phyloP scores from a whole-genome alignment of 2,888 invertebrate genomes.

The Nephrotoma flavescens region DNA sequence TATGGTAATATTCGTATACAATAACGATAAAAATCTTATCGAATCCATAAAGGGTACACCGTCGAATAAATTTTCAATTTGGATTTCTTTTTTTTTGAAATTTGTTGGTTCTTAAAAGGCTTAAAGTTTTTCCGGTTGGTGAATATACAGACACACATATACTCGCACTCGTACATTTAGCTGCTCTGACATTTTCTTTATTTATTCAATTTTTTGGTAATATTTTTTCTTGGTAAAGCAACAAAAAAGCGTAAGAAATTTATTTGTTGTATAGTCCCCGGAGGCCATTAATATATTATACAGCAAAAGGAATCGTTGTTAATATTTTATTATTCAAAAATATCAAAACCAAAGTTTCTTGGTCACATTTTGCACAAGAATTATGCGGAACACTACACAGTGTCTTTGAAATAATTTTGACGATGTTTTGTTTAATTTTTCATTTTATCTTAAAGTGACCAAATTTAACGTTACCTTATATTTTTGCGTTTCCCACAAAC shows the following conservation, averaged over 20 bases:
- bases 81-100: not conserved
- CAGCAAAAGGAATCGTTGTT: not conserved
- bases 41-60: not conserved
- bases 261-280: not conserved
- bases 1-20: not conserved
- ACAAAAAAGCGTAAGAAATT: not conserved
- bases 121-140: not conserved
- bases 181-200: not conserved
- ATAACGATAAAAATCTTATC: not conserved
- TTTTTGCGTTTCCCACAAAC: too few relatives aligned
- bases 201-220: not conserved
- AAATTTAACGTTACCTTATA: too few relatives aligned
- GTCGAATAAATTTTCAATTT: not conserved
- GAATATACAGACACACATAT: not conserved
- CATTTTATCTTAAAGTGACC: too few relatives aligned
- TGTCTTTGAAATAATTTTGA: too few relatives aligned
- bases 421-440: too few relatives aligned
- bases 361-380: not conserved
- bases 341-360: not conserved
- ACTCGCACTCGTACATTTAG: not conserved
- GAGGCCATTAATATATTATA: not conserved
- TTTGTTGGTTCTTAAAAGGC: not conserved
- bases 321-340: not conserved
- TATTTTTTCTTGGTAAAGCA: not conserved
- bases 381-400: too few relatives aligned